Base-by-base conservation (phyloP, 2,888 invertebrate species). In the Cremastinae sp. region DNA sequence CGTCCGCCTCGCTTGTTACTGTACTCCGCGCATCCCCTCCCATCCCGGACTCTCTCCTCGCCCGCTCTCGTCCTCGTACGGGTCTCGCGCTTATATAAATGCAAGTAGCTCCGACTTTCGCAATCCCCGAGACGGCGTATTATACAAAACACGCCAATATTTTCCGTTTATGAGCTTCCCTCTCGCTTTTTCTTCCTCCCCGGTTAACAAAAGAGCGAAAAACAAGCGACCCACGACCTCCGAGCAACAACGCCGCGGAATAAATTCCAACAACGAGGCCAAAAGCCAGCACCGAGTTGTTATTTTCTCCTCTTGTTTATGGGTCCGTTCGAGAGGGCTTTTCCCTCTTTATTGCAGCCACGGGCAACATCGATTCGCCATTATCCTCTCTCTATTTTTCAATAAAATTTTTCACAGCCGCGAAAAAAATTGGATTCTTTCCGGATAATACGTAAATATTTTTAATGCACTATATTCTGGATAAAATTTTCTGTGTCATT, bases 141-240 rank as follows among this genome's bases (percentile, higher is more conserved):
- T 49, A 56, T 68, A 43, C 41, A 36, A 41, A 68, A 38, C 56
- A 22, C 58, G 20, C 43, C 12, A 12, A 65, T 54, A 79, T 77
- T 77, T 77, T 61, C 65, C 72, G 73, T 79, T 70, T 73, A 79
- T 61, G 69, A 61, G 10, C 22, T 28, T 64, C 36, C 18, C 36
- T 56, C 28, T 56, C 38, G 2, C 4, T 38, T 56, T 68, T 38
- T 58, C 49, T 69, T 66, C 72, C 61, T 47, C 62, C 51, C 18
- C 3, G 0, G 10, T 4, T 2, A 10, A 12, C 5, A 61, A 53
- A 68, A 16, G 45, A 56, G 9, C 18, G 45, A 18, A 22, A 43
- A 56, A 56, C 43, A 53, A 41, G 41, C 70, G 66, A 45, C 51
- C 51, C 20, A 36, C 65, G 65, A 74, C 64, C 66, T 68, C 64